These are phyloP conservation scores for Cisticola juncidis DNA, from an alignment of 2,113 vertebrate genomes.

Conservation along the genomic window DNA sequence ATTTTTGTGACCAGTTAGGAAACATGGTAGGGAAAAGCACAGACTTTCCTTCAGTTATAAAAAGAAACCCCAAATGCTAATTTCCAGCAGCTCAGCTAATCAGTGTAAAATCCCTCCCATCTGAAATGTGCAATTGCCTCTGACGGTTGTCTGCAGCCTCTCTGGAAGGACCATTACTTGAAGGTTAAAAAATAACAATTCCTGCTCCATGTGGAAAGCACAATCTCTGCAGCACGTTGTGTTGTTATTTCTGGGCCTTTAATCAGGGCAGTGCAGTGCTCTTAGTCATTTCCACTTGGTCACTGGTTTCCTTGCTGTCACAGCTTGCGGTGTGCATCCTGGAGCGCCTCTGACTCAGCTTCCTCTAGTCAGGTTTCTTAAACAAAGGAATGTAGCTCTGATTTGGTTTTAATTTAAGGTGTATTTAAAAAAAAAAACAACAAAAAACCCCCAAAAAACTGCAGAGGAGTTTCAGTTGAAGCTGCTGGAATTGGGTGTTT, in stretches of 20 bases:
- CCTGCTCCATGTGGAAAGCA: not conserved
- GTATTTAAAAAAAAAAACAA: not conserved
- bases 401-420: not conserved
- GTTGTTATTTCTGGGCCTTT: conserved; percentile 32
- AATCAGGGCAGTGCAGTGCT: conserved; percentile 38
- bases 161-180: not conserved
- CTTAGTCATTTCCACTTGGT: conserved; percentile 47
- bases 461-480: not conserved
- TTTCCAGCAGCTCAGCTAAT: not conserved
- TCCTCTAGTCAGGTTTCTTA: conserved; percentile 36
- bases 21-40: not conserved
- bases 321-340: not conserved
- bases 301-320: conserved; percentile 26
- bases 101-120: not conserved
- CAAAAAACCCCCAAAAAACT: not conserved
- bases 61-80: conserved; percentile 7
- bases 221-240: not conserved
- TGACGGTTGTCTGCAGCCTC: not conserved
- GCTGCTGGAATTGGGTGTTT: not conserved
- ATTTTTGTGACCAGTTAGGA: not conserved
- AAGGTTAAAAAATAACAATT: conserved; percentile 29
- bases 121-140: not conserved
- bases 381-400: not conserved
- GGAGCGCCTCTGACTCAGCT: conserved; percentile 29
- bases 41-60: not conserved